Evolutionary conservation across 2,113 vertebrate genomes (phyloP).

Genomic region (Callaeas wilsoni): DNA sequence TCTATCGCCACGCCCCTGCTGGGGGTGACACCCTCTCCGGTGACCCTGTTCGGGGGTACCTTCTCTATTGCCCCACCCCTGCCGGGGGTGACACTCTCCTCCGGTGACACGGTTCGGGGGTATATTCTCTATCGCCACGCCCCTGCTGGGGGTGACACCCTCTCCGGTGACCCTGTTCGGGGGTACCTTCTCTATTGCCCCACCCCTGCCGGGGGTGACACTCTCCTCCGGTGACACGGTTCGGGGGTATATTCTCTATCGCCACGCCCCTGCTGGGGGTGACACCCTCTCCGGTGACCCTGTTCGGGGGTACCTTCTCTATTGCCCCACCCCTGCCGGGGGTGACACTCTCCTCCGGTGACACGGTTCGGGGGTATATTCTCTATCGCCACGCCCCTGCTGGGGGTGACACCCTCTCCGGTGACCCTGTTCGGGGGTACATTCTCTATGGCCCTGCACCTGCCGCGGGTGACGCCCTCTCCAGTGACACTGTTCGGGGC

Average conservation of each 20-base stretch:
- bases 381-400: not conserved
- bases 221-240: rapidly evolving
- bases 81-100: too few species aligned
- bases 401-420: rapidly evolving
- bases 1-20: not conserved
- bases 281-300: too few species aligned
- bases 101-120: not conserved
- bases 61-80: too few species aligned
- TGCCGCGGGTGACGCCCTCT: not conserved
- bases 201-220: not conserved
- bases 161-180: too few species aligned
- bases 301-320: not conserved
- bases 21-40: not conserved
- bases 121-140: rapidly evolving
- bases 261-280: rapidly evolving
- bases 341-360: not conserved
- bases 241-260: rapidly evolving
- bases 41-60: not conserved
- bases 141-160: not conserved
- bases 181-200: not conserved
- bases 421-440: not conserved
- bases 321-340: not conserved
- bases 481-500: rapidly evolving
- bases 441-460: too few species aligned
- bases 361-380: not conserved